Evolutionary conservation across 1,140 invertebrate genomes (phyloP), one percentile per base, ranked within the genome.

Genomic region (Brachionus manjavacas): DNA sequence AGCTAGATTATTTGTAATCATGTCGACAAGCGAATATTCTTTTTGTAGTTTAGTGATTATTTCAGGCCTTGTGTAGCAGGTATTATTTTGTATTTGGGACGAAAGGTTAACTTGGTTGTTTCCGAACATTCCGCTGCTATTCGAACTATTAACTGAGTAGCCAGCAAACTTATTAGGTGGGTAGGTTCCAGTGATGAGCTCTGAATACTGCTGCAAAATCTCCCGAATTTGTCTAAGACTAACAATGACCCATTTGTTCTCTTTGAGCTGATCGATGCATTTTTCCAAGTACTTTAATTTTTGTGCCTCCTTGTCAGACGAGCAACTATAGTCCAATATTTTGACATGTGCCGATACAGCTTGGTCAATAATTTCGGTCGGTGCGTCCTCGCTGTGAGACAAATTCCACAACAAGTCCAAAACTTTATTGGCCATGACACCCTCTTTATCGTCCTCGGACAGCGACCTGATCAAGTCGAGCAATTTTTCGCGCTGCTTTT

Each of bases 371-470:
- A 98, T 97, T 90, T 99, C 96, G 3, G 95, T 97, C 72, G 95
- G 94, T 55, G 97, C 94, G 90, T 98, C 96, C 87, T 96, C 94
- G 79, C 95, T 95, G 90, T 98, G 96, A 20, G 96, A 96, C 87
- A 99, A 91, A 88, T 96, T 97, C 96, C 96, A 99, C 88, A 99
- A 94, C 16, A 99, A 91, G 78, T 95, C 95, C 85, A 99, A 91
- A 86, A 94, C 94, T 92, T 98, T 99, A 88, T 97, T 94, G 68
- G 96, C 96, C 96, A 99, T 98, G 14, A 98, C 95, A 84, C 96
- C 96, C 90, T 98, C 96, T 89, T 98, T 98, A 90, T 99, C 96
- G 90, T 97, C 96, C 90, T 99, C 96, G 16, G 96, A 96, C 83
- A 99, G 90, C 87, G 96, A 91, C 84, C 96, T 92, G 86, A 98